A percentile compares a stretch with the other conserved stretches of the same genome.
These are phyloP conservation scores for Sylvilagus bachmani DNA, from an alignment of 2,113 vertebrate species.

Conservation along the genomic window DNA sequence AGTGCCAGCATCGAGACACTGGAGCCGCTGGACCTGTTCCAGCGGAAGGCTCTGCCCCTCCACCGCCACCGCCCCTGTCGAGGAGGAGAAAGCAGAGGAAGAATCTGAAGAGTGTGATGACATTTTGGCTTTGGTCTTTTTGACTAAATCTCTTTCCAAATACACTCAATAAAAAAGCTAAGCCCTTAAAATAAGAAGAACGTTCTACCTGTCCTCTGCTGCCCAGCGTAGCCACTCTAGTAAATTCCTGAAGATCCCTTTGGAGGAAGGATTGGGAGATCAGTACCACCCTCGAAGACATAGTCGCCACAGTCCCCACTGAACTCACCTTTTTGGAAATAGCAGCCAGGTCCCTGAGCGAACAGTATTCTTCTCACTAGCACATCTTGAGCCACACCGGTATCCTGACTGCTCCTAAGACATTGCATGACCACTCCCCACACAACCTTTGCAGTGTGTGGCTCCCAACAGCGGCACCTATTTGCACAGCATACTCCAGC, in stretches of 20 bases:
- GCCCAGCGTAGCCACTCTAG: background rate
- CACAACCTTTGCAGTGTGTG: rapidly evolving
- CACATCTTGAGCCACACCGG: background rate
- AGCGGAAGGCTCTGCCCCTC: too few relatives aligned
- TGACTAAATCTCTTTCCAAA: too few relatives aligned
- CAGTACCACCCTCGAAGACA: background rate
- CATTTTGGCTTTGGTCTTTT: too few relatives aligned
- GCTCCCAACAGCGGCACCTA: background rate
- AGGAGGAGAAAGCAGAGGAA: too few relatives aligned
- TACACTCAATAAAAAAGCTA: too few relatives aligned
- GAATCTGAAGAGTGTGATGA: too few relatives aligned
- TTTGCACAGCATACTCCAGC: background rate
- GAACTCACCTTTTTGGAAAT: background rate
- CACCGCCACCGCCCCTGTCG: too few relatives aligned
- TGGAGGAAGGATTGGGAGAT: background rate
- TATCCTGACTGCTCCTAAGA: background rate
- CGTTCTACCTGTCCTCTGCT: background rate
- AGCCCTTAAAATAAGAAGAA: too few relatives aligned
- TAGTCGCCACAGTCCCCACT: background rate
- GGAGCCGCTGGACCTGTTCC: too few relatives aligned
- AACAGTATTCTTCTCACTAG: background rate
- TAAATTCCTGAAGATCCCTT: background rate
- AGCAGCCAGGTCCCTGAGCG: background rate
- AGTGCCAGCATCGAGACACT: too few relatives aligned
- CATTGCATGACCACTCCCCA: background rate